Conservation (phyloP, 2,888 invertebrate species). For the Caenorhabditis macrosperma region DNA sequence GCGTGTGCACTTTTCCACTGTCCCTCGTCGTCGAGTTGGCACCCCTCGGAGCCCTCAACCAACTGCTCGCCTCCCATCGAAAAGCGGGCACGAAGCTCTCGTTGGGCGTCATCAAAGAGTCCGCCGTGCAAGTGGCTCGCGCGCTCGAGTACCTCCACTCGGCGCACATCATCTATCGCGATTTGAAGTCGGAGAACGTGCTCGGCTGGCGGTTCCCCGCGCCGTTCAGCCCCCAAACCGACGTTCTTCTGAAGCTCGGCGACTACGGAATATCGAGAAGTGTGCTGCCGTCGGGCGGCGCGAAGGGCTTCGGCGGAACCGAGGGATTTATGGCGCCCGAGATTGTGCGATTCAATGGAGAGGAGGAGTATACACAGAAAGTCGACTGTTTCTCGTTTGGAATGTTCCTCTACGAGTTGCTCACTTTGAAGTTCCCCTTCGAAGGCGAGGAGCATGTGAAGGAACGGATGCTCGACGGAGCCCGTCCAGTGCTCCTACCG, state of each 20-base stretch:
- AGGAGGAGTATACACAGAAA: slow-evolving; percentile 98
- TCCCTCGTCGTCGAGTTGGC: slow-evolving; percentile 92
- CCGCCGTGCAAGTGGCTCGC: slow-evolving; percentile 92
- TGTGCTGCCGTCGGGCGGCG: slow-evolving; percentile 80
- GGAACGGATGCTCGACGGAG: slow-evolving; percentile 95
- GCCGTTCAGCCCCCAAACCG: slow-evolving; percentile 83
- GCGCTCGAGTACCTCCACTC: slow-evolving; percentile 96
- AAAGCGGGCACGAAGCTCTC: slow-evolving; percentile 89
- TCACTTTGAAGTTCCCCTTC: slow-evolving; percentile 94
- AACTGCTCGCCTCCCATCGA: slow-evolving; percentile 89
- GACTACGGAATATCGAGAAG: slow-evolving; percentile 86
- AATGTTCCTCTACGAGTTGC: slow-evolving; percentile 96
- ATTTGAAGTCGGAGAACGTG: slow-evolving; percentile 90
- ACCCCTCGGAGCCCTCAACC: slow-evolving; percentile 92
- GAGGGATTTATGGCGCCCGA: slow-evolving; percentile 99
- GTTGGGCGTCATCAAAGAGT: slow-evolving; percentile 88
- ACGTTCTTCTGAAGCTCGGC: slow-evolving; percentile 88
- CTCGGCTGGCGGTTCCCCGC: slow-evolving; percentile 96
- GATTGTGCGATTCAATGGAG: slow-evolving; percentile 97
- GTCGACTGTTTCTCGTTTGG: slow-evolving; percentile 98
- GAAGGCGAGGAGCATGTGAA: slow-evolving; percentile 97
- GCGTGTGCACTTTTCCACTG: slow-evolving; percentile 88
- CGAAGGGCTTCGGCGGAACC: slow-evolving; percentile 94
- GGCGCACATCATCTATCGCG: slow-evolving; percentile 90
- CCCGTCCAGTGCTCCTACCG: slow-evolving; percentile 90